Base-by-base conservation (phyloP, 2,113 vertebrate genomes). In the Asarcornis scutulata region DNA sequence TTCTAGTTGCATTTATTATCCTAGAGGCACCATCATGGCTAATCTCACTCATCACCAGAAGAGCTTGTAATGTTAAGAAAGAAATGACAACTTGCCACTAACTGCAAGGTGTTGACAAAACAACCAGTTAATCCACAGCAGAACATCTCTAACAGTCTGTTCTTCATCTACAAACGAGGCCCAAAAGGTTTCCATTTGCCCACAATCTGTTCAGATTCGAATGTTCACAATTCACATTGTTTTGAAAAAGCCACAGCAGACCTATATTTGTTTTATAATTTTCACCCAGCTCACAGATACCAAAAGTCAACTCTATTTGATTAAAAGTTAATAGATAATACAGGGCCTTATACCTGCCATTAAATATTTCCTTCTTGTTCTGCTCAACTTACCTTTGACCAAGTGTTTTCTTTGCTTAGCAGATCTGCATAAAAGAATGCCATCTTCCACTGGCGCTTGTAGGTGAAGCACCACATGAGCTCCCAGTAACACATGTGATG, bases 401-500 rank as follows among this genome's bases (percentile, higher is more conserved):
- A 99, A 17, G 98, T 98, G 94, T 99, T 99, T 96, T 99, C 99
- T 96, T 99, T 99, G 98, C 99, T 99, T 79, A 99, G 98, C 87
- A 99, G 98, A 95, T 99, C 99, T 6, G 99, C 99, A 0, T 99
- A 99, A 97, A 99, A 99, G 97, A 99, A 99, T 73, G 99, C 99
- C 99, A 99, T 99, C 97, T 99, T 99, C 99, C 99, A 99, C 98
- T 99, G 99, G 72, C 98, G 97, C 96, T 99, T 99, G 98, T 99
- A 99, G 32, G 99, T 99, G 97, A 99, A 99, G 96, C 99, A 99
- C 99, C 99, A 99, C 99, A 99, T 99, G 80, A 99, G 98, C 97
- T 99, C 99, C 99, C 99, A 99, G 98, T 99, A 99, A 91, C 99
- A 99, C 99, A 99, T 99, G 97, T 99, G 99, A 79, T 99, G 99